These are phyloP conservation scores for Agapostemon virescens DNA, from an alignment of 2,888 invertebrate species.

Conservation along the genomic window DNA sequence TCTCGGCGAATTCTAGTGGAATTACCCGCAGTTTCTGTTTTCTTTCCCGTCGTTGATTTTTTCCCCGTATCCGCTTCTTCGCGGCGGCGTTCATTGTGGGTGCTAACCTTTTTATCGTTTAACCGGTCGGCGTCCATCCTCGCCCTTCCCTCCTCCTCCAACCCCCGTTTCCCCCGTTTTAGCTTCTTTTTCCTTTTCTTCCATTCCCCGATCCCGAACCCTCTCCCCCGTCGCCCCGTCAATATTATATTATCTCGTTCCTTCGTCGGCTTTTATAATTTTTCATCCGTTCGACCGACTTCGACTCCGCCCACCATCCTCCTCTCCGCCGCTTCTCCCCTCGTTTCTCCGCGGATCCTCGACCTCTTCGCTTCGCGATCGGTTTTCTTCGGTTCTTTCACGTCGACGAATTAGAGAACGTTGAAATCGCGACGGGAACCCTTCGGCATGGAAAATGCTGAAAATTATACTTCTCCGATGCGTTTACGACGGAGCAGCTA, in stretches of 20 bases:
- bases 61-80: constrained; percentile 35
- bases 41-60: constrained; percentile 24
- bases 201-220: constrained; percentile 43
- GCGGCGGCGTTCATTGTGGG: constrained; percentile 70
- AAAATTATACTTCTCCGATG: background rate
- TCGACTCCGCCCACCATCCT: constrained; percentile 5
- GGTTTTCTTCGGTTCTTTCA: background rate
- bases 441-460: background rate
- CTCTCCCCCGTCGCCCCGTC: constrained; percentile 46
- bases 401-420: background rate
- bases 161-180: constrained; percentile 36
- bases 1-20: constrained; percentile 31
- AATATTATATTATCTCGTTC: constrained; percentile 80
- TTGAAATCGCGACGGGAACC: background rate
- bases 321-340: background rate
- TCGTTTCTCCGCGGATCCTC: constrained; percentile 16
- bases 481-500: too few species aligned
- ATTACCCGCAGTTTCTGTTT: constrained; percentile 51
- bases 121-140: constrained; percentile 60
- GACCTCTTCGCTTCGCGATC: background rate
- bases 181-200: constrained; percentile 43
- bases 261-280: constrained; percentile 77
- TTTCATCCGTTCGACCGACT: constrained; percentile 66
- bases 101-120: constrained; percentile 75
- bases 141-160: constrained; percentile 26